These are phyloP conservation scores for Sebastiscus tertius DNA, from an alignment of 2,797 vertebrate genomes.

Conservation along the genomic window DNA sequence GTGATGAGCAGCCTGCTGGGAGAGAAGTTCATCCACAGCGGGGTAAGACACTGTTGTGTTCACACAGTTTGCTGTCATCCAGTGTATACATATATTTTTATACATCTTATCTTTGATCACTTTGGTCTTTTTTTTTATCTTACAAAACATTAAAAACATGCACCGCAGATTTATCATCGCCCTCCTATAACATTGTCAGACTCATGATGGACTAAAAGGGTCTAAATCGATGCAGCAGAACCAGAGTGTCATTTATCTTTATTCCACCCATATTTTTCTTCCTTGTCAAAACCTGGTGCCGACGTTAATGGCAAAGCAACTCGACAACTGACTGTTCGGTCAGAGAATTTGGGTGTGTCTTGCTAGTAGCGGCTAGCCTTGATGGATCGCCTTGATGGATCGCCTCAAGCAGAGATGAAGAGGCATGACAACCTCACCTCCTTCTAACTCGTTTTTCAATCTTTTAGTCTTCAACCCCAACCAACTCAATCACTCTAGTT, in stretches of 20 bases:
- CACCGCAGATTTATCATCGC: too few relatives aligned
- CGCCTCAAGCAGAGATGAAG: not conserved
- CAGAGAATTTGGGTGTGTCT: too few relatives aligned
- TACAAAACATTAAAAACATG: not conserved
- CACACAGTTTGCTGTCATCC: not conserved
- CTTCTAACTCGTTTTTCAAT: too few relatives aligned
- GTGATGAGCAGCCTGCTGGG: slow-evolving; percentile 97
- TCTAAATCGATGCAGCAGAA: not conserved
- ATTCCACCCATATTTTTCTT: not conserved
- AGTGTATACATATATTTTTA: not conserved
- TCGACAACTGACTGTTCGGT: too few relatives aligned
- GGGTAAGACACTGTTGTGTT: slow-evolving; percentile 79
- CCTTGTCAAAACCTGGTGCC: not conserved
- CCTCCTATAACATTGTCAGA: not conserved
- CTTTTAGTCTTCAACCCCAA: not conserved
- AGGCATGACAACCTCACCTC: not conserved
- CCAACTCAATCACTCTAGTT: not conserved
- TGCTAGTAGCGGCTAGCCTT: not conserved
- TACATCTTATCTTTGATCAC: not conserved
- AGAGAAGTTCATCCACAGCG: slow-evolving; percentile 93
- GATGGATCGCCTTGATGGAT: not conserved
- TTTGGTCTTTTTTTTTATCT: not conserved
- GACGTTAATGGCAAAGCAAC: not conserved
- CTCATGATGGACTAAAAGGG: not conserved
- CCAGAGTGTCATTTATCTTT: too few relatives aligned